A percentile compares a stretch with the other conserved stretches of the same genome.
These are phyloP conservation scores for Psophia crepitans DNA, from an alignment of 2,113 vertebrate genomes.

Conservation along the genomic window DNA sequence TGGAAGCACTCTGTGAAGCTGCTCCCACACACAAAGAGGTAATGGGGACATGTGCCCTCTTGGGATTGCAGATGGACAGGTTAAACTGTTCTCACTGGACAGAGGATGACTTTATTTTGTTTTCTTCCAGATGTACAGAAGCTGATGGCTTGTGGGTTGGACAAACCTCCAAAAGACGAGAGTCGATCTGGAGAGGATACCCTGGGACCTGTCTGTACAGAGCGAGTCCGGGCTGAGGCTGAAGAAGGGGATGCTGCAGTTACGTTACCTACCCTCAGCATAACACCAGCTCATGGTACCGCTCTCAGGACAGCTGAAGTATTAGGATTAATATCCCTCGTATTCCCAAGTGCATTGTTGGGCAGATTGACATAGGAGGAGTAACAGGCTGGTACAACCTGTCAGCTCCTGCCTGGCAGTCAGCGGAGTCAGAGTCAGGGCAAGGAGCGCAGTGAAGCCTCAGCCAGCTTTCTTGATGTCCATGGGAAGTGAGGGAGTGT, in stretches of 20 bases:
- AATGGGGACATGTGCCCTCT: not conserved
- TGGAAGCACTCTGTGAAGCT: not conserved
- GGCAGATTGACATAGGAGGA: not conserved
- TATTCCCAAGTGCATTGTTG: not conserved
- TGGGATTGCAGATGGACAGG: not conserved
- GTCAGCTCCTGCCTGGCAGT: not conserved
- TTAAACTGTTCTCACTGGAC: not conserved
- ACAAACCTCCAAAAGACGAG: slow-evolving; percentile 70
- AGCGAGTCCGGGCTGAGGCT: not conserved
- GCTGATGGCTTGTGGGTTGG: slow-evolving; percentile 77
- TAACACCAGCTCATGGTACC: slow-evolving; percentile 60
- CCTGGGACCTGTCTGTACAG: not conserved
- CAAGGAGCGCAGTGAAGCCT: not conserved
- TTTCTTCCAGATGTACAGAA: slow-evolving; percentile 81
- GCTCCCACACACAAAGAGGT: not conserved
- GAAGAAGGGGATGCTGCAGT: slow-evolving; percentile 48
- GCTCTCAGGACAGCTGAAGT: not conserved
- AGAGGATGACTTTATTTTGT: not conserved
- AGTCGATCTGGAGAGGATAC: slow-evolving; percentile 28
- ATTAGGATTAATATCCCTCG: not conserved
- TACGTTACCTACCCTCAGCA: slow-evolving; percentile 68
- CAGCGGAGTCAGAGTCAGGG: not conserved
- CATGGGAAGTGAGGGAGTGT: not conserved
- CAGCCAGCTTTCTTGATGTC: not conserved
- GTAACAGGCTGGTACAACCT: not conserved